Evolutionary conservation across 2,888 invertebrate genomes (phyloP).

Genomic region (Leucophenga maculata): DNA sequence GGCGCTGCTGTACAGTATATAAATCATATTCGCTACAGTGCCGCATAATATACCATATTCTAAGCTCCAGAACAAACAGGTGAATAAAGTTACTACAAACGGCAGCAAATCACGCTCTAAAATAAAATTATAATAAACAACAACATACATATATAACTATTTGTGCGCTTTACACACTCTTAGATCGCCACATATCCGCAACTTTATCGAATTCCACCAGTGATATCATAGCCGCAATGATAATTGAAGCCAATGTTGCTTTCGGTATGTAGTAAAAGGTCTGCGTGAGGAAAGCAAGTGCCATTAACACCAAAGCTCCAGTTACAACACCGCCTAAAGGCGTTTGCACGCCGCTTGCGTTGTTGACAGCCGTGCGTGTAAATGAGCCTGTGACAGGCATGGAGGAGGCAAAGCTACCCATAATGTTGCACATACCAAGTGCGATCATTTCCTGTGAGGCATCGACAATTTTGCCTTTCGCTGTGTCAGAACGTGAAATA

Average conservation of each 20-base stretch:
- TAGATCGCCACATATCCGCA: constrained; percentile 82
- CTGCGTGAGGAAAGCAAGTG: constrained; percentile 84
- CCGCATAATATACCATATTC: constrained; percentile 92
- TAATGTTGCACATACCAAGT: constrained; percentile 85
- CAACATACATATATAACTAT: background rate
- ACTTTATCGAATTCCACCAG: constrained; percentile 83
- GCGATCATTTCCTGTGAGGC: constrained; percentile 94
- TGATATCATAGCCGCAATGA: constrained; percentile 90
- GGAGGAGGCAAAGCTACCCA: constrained; percentile 86
- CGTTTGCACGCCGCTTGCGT: constrained; percentile 90
- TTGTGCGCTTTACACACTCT: constrained; percentile 74
- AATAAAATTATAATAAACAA: background rate
- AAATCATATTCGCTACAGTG: constrained; percentile 84
- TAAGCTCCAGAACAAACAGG: constrained; percentile 85
- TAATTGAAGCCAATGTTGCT: constrained; percentile 88
- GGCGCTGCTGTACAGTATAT: constrained; percentile 88
- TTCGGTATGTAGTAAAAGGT: constrained; percentile 92
- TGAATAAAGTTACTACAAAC: constrained; percentile 86
- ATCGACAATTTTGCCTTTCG: constrained; percentile 83
- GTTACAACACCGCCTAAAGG: constrained; percentile 87
- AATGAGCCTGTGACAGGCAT: constrained; percentile 93
- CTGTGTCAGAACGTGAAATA: constrained; percentile 71
- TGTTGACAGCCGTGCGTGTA: constrained; percentile 91
- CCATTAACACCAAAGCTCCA: constrained; percentile 82
- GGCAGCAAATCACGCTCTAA: constrained; percentile 89